These are phyloP conservation scores for Cromileptes altivelis DNA, from an alignment of 2,113 vertebrate genomes.

Conservation along the genomic window DNA sequence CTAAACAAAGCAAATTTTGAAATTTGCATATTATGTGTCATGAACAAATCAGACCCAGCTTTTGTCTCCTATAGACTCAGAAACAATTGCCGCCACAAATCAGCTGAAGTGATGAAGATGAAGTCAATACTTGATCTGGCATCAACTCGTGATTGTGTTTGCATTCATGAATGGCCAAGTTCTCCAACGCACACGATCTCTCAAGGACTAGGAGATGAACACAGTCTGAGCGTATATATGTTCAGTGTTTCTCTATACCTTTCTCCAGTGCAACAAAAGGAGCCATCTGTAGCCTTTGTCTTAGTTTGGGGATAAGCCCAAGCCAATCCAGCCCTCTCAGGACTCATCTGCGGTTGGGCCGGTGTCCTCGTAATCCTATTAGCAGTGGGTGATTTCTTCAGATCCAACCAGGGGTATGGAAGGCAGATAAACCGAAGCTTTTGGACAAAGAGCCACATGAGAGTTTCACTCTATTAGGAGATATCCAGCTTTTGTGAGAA, in stretches of 20 bases:
- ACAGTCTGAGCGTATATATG: constrained; percentile 11
- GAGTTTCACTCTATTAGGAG: constrained; percentile 41
- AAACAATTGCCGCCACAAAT: background rate
- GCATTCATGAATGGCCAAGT: constrained; percentile 38
- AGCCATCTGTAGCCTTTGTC: constrained; percentile 76
- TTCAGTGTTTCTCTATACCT: constrained; percentile 37
- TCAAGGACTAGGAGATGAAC: constrained; percentile 22
- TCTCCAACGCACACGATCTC: constrained; percentile 6
- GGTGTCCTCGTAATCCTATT: constrained; percentile 79
- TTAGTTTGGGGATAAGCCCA: constrained; percentile 70
- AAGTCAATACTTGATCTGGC: background rate
- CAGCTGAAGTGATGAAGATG: background rate
- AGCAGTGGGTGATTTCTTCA: constrained; percentile 68
- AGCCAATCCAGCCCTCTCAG: constrained; percentile 67
- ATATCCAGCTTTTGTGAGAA: constrained; percentile 16
- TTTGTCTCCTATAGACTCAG: background rate
- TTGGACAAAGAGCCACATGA: constrained; percentile 41
- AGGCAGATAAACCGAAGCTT: constrained; percentile 52
- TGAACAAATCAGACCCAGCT: background rate
- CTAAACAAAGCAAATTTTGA: background rate
- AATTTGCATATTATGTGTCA: background rate
- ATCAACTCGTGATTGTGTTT: constrained; percentile 3
- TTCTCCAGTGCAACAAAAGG: constrained; percentile 65
- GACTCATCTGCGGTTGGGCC: constrained; percentile 60
- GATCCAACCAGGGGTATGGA: constrained; percentile 40